phyloP scores from a whole-genome alignment of 2,113 vertebrate species.

The Paradoxurus hermaphroditus region DNA sequence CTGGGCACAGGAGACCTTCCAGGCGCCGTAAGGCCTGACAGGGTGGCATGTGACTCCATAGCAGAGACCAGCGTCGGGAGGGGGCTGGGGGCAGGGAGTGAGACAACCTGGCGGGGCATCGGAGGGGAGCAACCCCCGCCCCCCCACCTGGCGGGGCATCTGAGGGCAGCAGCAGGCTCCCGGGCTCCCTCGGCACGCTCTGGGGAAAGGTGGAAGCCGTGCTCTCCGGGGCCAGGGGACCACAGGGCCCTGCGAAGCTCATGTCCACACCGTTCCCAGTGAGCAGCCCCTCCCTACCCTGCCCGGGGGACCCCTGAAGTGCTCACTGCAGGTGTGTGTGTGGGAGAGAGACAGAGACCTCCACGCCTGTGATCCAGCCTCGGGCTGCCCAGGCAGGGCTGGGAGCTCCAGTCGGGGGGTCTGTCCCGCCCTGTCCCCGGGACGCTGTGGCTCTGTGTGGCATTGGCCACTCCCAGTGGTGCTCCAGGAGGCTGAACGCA shows the following conservation, averaged over 20 bases:
- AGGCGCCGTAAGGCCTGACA: rapidly evolving
- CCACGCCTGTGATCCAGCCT: rapidly evolving
- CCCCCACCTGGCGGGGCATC: too few species aligned
- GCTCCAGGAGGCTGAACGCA: slow-evolving; percentile 66
- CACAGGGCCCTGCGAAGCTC: background rate
- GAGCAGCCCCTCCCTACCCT: background rate
- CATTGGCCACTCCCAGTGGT: slow-evolving; percentile 62
- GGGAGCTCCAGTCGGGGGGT: background rate
- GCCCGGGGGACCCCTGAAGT: background rate
- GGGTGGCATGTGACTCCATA: rapidly evolving
- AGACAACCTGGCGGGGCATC: rapidly evolving
- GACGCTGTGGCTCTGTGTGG: slow-evolving; percentile 59
- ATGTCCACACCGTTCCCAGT: background rate
- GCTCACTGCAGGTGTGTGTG: background rate
- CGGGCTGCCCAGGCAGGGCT: background rate
- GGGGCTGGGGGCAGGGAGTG: background rate
- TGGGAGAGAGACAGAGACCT: background rate
- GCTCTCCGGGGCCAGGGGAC: background rate
- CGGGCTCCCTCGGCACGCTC: too few species aligned
- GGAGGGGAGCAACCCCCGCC: background rate
- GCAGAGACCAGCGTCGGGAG: background rate
- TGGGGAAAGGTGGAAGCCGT: background rate
- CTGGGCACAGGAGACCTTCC: background rate
- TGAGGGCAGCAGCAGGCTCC: background rate
- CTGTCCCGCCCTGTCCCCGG: background rate